Conservation (phyloP, 1,140 invertebrate species). For the Drosophila subpulchrella region DNA sequence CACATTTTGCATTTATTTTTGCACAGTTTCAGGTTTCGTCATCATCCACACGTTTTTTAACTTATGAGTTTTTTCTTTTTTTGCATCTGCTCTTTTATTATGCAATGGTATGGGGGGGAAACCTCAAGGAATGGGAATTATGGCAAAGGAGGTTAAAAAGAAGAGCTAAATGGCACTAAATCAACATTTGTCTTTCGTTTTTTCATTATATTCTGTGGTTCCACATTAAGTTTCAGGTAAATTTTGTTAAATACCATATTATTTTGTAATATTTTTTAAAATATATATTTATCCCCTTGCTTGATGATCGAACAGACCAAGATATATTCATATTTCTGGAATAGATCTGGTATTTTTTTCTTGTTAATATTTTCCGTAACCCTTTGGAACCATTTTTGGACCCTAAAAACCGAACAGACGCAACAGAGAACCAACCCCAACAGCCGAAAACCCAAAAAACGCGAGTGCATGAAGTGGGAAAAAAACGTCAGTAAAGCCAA, state of each 20-base stretch:
- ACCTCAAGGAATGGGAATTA: slow-evolving; percentile 3
- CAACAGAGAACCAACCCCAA: slow-evolving; percentile 45
- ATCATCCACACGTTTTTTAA: slow-evolving; percentile 4
- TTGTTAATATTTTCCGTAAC: slow-evolving; percentile 29
- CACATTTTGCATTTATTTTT: slow-evolving; percentile 14
- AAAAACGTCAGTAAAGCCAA: slow-evolving; percentile 40
- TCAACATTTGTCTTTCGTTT: too few species aligned
- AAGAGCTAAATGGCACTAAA: background rate
- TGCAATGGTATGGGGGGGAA: slow-evolving; percentile 7
- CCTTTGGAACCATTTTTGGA: slow-evolving; percentile 42
- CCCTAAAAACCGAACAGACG: slow-evolving; percentile 37
- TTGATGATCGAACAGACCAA: background rate
- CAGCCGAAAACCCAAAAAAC: slow-evolving; percentile 22
- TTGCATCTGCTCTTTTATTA: slow-evolving; percentile 40
- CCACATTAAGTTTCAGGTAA: too few species aligned
- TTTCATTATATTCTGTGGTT: too few species aligned
- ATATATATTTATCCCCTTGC: background rate
- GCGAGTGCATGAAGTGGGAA: slow-evolving; percentile 23
- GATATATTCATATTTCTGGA: slow-evolving; percentile 26
- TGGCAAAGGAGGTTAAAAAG: background rate
- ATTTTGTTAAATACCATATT: too few species aligned
- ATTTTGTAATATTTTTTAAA: too few species aligned
- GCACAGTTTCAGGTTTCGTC: slow-evolving; percentile 53
- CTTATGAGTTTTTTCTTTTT: background rate
- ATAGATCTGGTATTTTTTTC: slow-evolving; percentile 1